Evolutionary conservation across 2,797 vertebrate genomes (phyloP).

Genomic region (Orientallactaga sibirica): DNA sequence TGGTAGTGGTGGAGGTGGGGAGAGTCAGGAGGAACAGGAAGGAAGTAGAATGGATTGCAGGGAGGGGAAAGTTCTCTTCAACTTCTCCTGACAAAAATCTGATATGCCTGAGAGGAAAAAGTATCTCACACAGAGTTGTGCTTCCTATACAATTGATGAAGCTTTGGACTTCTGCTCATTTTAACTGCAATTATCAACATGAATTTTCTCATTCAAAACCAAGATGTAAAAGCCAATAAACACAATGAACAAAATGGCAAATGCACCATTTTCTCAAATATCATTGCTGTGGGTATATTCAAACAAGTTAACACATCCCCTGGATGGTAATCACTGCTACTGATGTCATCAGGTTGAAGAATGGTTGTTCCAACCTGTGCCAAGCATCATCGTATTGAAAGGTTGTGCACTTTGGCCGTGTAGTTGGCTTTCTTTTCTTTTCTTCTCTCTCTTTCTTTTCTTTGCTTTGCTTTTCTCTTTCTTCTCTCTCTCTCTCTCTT

Average conservation of each 20-base stretch:
- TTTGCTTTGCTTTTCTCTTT: neutral
- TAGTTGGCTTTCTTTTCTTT: too few relatives aligned
- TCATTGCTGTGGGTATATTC: neutral
- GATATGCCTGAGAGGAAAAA: neutral
- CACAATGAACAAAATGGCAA: neutral
- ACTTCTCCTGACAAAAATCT: slow-evolving; percentile 64
- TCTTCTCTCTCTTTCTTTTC: too few relatives aligned
- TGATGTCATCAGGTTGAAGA: neutral
- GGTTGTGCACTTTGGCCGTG: neutral
- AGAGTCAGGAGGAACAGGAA: neutral
- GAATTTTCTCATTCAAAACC: slow-evolving; percentile 40
- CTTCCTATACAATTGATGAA: slow-evolving; percentile 1
- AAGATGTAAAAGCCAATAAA: slow-evolving; percentile 22
- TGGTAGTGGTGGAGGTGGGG: neutral
- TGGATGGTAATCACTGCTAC: neutral
- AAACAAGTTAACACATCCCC: neutral
- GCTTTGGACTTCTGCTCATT: slow-evolving; percentile 30
- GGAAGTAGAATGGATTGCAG: neutral
- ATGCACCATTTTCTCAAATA: neutral
- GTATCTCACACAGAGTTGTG: neutral
- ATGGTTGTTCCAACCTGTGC: neutral
- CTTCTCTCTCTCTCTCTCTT: neutral
- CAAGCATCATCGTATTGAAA: neutral
- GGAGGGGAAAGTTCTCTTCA: slow-evolving; percentile 44
- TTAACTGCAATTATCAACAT: neutral